A percentile compares a stretch with the other conserved stretches of the same genome.
These are phyloP conservation scores for Danio albolineatus DNA, from an alignment of 2,797 vertebrate species.

Conservation along the genomic window DNA sequence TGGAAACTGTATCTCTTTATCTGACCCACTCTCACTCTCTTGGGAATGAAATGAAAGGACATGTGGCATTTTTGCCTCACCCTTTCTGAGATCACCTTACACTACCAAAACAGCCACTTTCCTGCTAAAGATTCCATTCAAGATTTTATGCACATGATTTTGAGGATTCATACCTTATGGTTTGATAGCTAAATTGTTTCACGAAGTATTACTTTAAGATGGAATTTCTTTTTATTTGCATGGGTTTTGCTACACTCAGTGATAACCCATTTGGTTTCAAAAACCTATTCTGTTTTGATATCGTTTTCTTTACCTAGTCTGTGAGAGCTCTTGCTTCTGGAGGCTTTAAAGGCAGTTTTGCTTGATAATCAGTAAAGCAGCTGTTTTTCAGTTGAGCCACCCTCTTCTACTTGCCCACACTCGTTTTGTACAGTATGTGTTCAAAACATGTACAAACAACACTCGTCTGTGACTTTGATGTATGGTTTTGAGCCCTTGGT, in stretches of 20 bases:
- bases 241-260: neutral
- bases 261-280: neutral
- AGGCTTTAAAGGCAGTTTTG: neutral
- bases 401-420: slow-evolving; percentile 36
- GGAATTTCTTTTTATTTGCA: neutral
- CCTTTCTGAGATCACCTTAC: slow-evolving; percentile 35
- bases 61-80: slow-evolving; percentile 16
- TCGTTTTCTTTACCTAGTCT: neutral
- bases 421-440: neutral
- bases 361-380: slow-evolving; percentile 17
- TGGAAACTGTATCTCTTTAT: slow-evolving; percentile 35
- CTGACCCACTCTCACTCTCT: neutral
- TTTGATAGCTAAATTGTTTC: neutral
- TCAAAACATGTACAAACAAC: slow-evolving; percentile 24
- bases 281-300: neutral
- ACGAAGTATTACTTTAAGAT: neutral
- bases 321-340: neutral
- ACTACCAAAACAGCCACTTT: slow-evolving; percentile 1
- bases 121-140: neutral
- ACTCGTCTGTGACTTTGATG: neutral
- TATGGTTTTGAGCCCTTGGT: slow-evolving; percentile 1
- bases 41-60: slow-evolving; percentile 16
- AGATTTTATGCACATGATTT: neutral
- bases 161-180: neutral
- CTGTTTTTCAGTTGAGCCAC: slow-evolving; percentile 13